These are phyloP conservation scores for Caracal caracal DNA, from an alignment of 2,113 vertebrate species.

Conservation along the genomic window DNA sequence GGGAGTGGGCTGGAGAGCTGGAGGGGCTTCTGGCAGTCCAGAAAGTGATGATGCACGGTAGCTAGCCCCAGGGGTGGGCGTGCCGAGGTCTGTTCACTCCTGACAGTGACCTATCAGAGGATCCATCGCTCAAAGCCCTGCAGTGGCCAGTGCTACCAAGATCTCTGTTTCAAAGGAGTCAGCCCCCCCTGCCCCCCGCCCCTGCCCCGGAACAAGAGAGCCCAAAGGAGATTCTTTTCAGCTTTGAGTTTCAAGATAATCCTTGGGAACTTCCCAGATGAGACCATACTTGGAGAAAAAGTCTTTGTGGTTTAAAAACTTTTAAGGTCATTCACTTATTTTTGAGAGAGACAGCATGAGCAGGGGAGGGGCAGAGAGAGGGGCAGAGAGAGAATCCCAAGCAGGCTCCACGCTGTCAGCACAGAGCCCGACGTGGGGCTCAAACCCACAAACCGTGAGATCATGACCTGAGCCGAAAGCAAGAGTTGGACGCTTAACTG, in stretches of 20 bases:
- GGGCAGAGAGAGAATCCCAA: too few relatives aligned
- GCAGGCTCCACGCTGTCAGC: too few relatives aligned
- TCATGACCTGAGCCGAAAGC: too few relatives aligned
- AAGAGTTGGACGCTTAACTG: too few relatives aligned
- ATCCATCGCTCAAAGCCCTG: too few relatives aligned
- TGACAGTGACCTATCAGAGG: fast-evolving
- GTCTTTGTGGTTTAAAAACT: too few relatives aligned
- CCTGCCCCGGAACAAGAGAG: background rate
- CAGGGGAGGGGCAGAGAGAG: too few relatives aligned
- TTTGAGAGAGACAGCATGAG: too few relatives aligned
- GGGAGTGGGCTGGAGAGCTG: background rate
- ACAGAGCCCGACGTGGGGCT: too few relatives aligned
- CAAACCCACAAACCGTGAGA: too few relatives aligned
- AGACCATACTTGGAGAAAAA: background rate
- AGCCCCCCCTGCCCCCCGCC: background rate
- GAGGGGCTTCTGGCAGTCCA: background rate
- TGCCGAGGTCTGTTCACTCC: background rate
- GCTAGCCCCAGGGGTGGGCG: fast-evolving
- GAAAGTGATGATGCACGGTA: fast-evolving
- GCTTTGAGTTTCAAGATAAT: background rate
- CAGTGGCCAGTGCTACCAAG: fast-evolving
- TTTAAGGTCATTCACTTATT: too few relatives aligned
- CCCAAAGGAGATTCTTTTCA: background rate
- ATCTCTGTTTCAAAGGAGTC: background rate
- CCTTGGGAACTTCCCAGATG: background rate